Evolutionary conservation across 2,888 invertebrate genomes (phyloP), one percentile per base, ranked within the genome.

Genomic region (Acleris cristana): DNA sequence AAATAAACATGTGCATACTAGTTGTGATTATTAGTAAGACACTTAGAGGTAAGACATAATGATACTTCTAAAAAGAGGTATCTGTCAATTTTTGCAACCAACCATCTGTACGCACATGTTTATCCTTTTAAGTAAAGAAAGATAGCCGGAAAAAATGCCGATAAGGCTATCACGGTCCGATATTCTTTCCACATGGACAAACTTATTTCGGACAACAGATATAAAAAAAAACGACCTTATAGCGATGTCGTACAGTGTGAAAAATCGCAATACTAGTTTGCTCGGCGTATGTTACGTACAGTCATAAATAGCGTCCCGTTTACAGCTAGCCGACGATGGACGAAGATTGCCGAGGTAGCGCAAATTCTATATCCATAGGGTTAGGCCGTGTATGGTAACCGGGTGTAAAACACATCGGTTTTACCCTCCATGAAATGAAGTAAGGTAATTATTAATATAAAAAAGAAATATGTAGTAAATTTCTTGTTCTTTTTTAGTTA

Each of bases 91-190:
- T 34, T 34, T 2, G 34, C 10, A 34, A 34, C 10, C 34, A 10
- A 34, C 10, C n/a, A n/a, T n/a, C 10, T 34, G 2, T 34, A 34
- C 8, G 81, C 80, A 82, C 81, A 81, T 84, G 81, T 84, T 83
- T 84, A 87, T 87, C 81, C 78, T 78, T 81, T 86, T 79, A 82
- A 79, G 79, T 79, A 79, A 82, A 83, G 84, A 87, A 84, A 85
- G 82, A 87, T 84, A 86, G 80, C 83, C 82, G 84, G 83, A 85
- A 88, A 84, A 86, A 86, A 84, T 82, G 80, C 79, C 79, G 82
- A 83, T 86, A 82, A 80, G 81, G 80, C 86, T 83, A 87, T 86
- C 84, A 81, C 79, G 79, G 80, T 83, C 81, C 84, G 79, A 86
- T n/a, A n/a, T 86, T 88, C 81, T 77, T 71, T 66, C 73, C 73